phyloP scores from a whole-genome alignment of 2,113 vertebrate genomes.

The Egretta garzetta region DNA sequence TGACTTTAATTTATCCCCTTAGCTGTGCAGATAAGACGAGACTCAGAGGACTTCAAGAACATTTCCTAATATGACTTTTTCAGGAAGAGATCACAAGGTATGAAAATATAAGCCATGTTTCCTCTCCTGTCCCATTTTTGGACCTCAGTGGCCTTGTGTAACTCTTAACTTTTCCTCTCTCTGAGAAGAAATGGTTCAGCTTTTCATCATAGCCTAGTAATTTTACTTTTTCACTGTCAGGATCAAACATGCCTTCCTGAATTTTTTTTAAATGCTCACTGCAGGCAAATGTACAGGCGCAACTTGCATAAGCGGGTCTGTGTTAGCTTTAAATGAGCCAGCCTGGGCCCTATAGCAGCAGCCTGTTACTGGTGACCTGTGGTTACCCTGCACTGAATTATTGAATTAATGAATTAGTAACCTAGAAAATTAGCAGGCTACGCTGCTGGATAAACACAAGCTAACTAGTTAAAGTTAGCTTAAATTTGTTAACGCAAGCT shows the following conservation, averaged over 20 bases:
- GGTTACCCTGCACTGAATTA: background rate
- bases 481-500: background rate
- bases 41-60: background rate
- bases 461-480: background rate
- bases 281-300: background rate
- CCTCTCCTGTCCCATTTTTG: background rate
- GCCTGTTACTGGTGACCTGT: background rate
- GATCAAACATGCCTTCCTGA: background rate
- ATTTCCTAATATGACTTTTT: background rate
- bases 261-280: background rate
- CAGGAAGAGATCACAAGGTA: background rate
- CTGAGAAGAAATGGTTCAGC: background rate
- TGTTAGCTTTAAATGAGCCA: background rate
- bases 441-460: background rate
- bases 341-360: background rate
- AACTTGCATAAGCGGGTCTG: background rate
- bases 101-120: background rate
- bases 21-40: background rate
- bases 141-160: background rate
- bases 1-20: background rate
- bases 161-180: background rate
- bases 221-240: background rate
- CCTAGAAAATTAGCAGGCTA: slow-evolving; percentile 1
- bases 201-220: background rate
- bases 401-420: background rate